These are phyloP conservation scores for Drosophila sulfurigaster DNA, from an alignment of 1,140 invertebrate species.

Conservation along the genomic window DNA sequence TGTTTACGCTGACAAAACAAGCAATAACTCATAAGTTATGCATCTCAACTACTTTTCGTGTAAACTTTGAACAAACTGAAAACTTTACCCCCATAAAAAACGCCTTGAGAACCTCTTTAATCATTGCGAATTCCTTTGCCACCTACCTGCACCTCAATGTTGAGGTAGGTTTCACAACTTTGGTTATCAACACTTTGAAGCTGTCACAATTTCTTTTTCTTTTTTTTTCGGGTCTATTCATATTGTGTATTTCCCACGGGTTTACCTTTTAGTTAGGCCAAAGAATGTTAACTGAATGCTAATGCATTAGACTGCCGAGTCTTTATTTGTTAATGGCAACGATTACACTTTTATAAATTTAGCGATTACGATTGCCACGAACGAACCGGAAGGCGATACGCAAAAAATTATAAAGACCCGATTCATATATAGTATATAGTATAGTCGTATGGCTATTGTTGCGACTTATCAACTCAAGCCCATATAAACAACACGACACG, in stretches of 20 bases:
- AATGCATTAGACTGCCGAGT: neutral
- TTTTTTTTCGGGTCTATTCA: slow-evolving; percentile 3
- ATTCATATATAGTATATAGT: slow-evolving; percentile 1
- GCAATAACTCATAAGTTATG: neutral
- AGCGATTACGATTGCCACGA: slow-evolving; percentile 55
- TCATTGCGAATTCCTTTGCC: neutral
- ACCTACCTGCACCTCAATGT: slow-evolving; percentile 11
- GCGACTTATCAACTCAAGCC: neutral
- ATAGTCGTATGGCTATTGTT: neutral
- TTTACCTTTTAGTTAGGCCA: slow-evolving; percentile 21
- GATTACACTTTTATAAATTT: slow-evolving; percentile 61
- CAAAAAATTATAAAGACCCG: neutral
- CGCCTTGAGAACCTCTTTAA: neutral
- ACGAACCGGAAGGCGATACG: slow-evolving; percentile 40
- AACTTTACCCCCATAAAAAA: neutral
- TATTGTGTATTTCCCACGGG: neutral
- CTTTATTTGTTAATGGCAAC: slow-evolving; percentile 46
- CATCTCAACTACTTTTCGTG: neutral
- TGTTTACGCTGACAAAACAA: neutral
- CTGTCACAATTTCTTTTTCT: neutral
- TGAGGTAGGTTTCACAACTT: slow-evolving; percentile 43
- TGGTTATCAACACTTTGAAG: slow-evolving; percentile 24
- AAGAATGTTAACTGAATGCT: slow-evolving; percentile 41
- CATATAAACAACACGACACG: slow-evolving; percentile 5
- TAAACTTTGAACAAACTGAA: no score